Evolutionary conservation across 2,113 vertebrate genomes (phyloP).

Genomic region (Thamnaconus septentrionalis): DNA sequence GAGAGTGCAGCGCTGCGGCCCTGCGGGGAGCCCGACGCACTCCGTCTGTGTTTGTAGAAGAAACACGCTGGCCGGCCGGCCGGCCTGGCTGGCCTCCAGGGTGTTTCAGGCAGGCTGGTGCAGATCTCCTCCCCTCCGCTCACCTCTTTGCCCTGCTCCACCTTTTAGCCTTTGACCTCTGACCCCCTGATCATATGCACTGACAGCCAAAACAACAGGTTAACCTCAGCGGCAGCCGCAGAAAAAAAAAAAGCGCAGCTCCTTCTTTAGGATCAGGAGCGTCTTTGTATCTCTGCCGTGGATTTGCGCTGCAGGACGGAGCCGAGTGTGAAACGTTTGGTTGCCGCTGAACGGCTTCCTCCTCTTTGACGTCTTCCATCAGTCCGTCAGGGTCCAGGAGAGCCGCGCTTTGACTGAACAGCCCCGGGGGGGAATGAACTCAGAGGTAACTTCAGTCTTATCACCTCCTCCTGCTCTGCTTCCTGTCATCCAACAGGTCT

Average conservation of each 20-base stretch:
- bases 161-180: slow-evolving; percentile 37
- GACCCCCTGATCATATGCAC: neutral
- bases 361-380: slow-evolving; percentile 2
- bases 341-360: neutral
- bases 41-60: slow-evolving; percentile 26
- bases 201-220: slow-evolving; percentile 28
- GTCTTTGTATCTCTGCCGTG: neutral
- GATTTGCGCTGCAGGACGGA: neutral
- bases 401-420: slow-evolving; percentile 2
- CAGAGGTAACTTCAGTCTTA: slow-evolving; percentile 30
- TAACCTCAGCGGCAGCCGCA: slow-evolving; percentile 11
- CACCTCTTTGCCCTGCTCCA: slow-evolving; percentile 47
- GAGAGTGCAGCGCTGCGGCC: too few species aligned
- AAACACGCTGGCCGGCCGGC: slow-evolving; percentile 28
- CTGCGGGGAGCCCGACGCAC: too few species aligned
- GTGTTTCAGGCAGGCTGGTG: slow-evolving; percentile 28
- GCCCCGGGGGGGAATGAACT: slow-evolving; percentile 42
- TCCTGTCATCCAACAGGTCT: slow-evolving; percentile 47
- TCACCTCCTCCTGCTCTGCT: slow-evolving; percentile 17
- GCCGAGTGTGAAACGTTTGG: neutral
- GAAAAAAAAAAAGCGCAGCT: neutral
- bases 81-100: slow-evolving; percentile 15
- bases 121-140: slow-evolving; percentile 38
- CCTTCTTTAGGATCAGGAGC: neutral
- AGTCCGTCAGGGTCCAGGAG: neutral